These are phyloP conservation scores for Rhabditoides inermis DNA, from an alignment of 2,888 invertebrate species.

Conservation along the genomic window DNA sequence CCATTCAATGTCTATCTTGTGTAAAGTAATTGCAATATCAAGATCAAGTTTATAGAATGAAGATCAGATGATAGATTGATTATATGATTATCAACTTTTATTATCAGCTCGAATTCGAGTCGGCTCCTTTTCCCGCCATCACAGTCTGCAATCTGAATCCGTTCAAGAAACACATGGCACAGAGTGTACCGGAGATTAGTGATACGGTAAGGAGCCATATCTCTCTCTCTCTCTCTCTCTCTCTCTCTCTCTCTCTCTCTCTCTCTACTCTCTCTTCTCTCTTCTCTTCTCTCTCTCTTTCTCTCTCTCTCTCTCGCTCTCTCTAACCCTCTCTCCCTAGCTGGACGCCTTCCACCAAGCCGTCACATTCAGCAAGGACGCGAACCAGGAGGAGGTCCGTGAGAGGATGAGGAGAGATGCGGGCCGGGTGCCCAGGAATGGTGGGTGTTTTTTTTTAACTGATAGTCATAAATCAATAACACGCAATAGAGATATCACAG, in stretches of 20 bases:
- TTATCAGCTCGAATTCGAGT: constrained; percentile 46
- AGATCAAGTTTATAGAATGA: no score
- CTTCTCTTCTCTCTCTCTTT: constrained; percentile 4
- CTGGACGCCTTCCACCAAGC: constrained; percentile 50
- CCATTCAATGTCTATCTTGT: no score
- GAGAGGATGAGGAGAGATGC: constrained; percentile 11
- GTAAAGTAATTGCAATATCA: no score
- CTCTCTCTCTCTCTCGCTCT: constrained; percentile 5
- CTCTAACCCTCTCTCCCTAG: no score
- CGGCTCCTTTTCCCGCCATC: constrained; percentile 46
- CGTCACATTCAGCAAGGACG: constrained; percentile 45
- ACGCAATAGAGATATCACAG: no score
- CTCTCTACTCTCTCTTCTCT: background rate
- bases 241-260: constrained; percentile 5
- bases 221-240: background rate
- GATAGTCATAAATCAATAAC: no score
- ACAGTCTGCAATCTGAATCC: constrained; percentile 49
- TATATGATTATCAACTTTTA: no score
- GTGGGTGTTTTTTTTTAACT: background rate
- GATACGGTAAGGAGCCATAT: constrained; percentile 33
- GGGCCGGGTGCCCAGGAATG: constrained; percentile 1
- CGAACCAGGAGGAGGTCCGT: constrained; percentile 18
- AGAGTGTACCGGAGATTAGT: constrained; percentile 44
- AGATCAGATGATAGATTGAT: no score
- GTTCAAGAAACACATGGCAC: constrained; percentile 44